Base-by-base conservation (phyloP, 1,140 invertebrate species). In the Drosophila hydei region DNA sequence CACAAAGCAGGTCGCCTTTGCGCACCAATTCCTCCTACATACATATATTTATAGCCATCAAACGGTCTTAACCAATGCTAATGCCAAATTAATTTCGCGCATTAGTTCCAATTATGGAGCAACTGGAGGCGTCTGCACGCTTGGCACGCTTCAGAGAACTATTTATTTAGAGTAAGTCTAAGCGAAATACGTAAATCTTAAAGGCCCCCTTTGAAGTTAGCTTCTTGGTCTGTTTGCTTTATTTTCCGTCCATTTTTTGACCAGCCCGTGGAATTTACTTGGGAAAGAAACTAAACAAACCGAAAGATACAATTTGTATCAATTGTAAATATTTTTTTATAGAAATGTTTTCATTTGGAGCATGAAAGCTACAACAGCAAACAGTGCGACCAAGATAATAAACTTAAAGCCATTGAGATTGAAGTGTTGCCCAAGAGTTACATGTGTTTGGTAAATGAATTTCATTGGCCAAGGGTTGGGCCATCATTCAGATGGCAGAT, bases 81-180 rank as follows among this genome's bases (percentile, higher is more conserved):
- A 76, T 72, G 67, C 61, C 81, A 84, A 87, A 84, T 84, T 77
- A 84, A 75, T 87, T 77, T 80, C 77, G 81, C 72, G 80, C 80
- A 79, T 85, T 84, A 76, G 72, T 70, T 72, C 64, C 80, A 84
- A 84, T 85, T 85, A 85, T 73, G 43, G 38, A 21, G 68, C 60
- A 61, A 42, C 27, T 67, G 61, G 55, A 42, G 63, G 72, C 72
- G 59, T 64, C 76, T 42, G 18, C 58, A 18, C 36, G 42, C 61
- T 25, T 38, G 48, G 54, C 75, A 63, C 71, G 64, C 63, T 60
- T 56, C 62, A 60, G 45, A 45, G 47, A 59, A 79, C 55, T 74
- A 73, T 81, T 70, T 81, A 81, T 81, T 77, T 77, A 48, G 54
- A 73, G 54, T 70, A 54, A 33, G 16, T 30, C 77, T 50, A 72